A percentile compares a stretch with the other conserved stretches of the same genome.
Conservation (phyloP, 2,113 vertebrate genomes). For the Aleadryas rufinucha region DNA sequence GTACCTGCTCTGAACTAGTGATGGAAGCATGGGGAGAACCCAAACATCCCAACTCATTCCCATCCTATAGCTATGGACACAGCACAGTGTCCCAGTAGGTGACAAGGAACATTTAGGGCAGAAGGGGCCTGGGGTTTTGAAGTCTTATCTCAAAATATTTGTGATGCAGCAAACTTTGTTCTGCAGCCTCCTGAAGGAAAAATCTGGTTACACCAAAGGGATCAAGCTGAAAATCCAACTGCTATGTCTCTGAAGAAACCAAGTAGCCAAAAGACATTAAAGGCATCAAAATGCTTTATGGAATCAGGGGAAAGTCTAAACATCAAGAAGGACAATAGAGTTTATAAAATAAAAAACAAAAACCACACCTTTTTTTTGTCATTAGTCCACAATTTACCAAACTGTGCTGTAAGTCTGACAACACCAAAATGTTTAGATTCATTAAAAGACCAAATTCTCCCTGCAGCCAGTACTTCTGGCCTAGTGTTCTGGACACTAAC, state of each 20-base stretch:
- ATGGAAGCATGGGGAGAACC: neutral
- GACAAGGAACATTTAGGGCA: neutral
- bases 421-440: neutral
- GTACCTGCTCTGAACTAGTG: neutral
- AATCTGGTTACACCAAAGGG: neutral
- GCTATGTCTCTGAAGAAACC: neutral
- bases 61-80: no score
- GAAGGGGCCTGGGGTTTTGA: neutral
- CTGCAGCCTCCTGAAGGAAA: neutral
- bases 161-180: neutral
- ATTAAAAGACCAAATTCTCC: neutral
- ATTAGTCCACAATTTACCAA: neutral
- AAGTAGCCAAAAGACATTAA: neutral
- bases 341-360: neutral
- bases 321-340: neutral
- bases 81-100: neutral
- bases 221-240: neutral
- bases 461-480: conserved; percentile 3
- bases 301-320: neutral
- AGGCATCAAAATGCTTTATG: neutral
- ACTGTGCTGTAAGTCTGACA: neutral
- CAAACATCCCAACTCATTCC: neutral
- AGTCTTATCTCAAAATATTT: neutral
- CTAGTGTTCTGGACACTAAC: conserved; percentile 25
- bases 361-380: neutral